Percentiles rank a stretch among this genome's conserved stretches.
Evolutionary conservation across 2,797 vertebrate species (phyloP).

Genomic region (Xiphophorus birchmanni): DNA sequence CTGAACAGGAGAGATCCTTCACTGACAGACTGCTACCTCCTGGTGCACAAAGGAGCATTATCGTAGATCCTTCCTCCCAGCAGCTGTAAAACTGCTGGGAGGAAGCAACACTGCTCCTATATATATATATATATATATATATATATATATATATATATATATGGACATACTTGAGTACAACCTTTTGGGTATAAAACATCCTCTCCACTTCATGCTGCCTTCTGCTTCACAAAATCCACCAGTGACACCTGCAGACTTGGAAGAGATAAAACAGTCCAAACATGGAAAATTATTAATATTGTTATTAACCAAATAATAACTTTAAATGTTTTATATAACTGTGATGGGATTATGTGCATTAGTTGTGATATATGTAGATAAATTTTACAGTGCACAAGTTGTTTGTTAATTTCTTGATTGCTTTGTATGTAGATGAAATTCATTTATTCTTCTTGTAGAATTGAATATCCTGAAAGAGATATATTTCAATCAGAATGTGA

Average conservation of each 20-base stretch:
- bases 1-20: background rate
- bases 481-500: background rate
- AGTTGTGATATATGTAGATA: background rate
- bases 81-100: too few species aligned
- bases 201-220: constrained; percentile 71
- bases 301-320: background rate
- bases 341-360: background rate
- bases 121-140: too few species aligned
- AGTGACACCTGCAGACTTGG: constrained; percentile 80
- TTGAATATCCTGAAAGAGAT: background rate
- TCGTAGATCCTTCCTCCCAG: too few species aligned
- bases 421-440: background rate
- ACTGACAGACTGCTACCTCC: background rate
- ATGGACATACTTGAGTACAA: too few species aligned
- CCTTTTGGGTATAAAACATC: constrained; percentile 69
- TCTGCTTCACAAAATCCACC: constrained; percentile 79
- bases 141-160: too few species aligned
- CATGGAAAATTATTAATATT: background rate
- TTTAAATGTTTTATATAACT: background rate
- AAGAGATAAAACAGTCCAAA: background rate
- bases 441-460: background rate
- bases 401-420: background rate
- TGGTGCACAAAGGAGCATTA: background rate
- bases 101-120: too few species aligned
- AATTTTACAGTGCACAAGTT: background rate